These are phyloP conservation scores for Linnaemya tessellans DNA, from an alignment of 2,888 invertebrate genomes.

Conservation along the genomic window DNA sequence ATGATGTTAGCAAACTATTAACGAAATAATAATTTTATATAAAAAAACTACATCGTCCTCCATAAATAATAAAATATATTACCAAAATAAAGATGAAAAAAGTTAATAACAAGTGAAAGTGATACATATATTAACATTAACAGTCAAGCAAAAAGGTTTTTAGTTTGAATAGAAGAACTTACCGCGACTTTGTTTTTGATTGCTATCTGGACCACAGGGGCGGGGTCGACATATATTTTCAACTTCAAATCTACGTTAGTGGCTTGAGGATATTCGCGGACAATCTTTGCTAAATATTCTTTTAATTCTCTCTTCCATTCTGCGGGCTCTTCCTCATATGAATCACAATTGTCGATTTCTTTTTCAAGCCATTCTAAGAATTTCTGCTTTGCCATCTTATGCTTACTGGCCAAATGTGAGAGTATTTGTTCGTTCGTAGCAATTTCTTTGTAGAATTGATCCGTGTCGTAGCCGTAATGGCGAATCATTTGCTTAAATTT, in stretches of 20 bases:
- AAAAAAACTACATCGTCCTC: too few relatives aligned
- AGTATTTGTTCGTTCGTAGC: not conserved
- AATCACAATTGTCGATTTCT: not conserved
- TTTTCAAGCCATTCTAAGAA: not conserved
- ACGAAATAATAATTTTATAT: too few relatives aligned
- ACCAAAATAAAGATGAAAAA: too few relatives aligned
- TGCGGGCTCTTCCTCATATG: conserved; percentile 73
- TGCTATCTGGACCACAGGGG: conserved; percentile 78
- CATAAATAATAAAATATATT: too few relatives aligned
- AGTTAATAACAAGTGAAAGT: too few relatives aligned
- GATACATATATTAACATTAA: too few relatives aligned
- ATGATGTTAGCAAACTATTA: too few relatives aligned
- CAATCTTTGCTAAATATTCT: not conserved
- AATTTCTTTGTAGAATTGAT: not conserved
- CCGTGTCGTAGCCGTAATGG: not conserved
- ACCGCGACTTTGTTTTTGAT: conserved; percentile 79
- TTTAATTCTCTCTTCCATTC: not conserved
- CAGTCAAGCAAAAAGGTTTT: not conserved
- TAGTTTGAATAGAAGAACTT: conserved; percentile 1
- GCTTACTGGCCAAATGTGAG: not conserved
- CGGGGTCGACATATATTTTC: conserved; percentile 79
- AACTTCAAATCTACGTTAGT: conserved; percentile 80
- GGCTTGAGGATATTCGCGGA: conserved; percentile 75
- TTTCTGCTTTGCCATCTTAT: not conserved
- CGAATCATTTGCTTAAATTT: not conserved